phyloP scores from a whole-genome alignment of 2,888 invertebrate genomes.

The Tachina lurida region DNA sequence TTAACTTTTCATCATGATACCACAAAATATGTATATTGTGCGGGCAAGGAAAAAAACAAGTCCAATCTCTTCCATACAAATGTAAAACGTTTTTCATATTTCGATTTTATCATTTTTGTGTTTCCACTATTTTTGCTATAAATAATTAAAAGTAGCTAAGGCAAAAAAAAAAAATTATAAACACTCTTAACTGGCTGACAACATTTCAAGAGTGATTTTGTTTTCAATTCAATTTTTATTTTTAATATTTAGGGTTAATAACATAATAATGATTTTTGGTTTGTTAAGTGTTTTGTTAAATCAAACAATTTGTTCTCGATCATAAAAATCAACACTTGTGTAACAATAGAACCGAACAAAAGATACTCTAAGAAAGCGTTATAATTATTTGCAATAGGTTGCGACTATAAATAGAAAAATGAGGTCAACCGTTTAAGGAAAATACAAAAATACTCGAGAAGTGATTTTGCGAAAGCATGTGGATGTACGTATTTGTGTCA shows the following conservation, averaged over 20 bases:
- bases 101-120: neutral
- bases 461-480: neutral
- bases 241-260: constrained; percentile 37
- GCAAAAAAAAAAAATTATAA: too few species aligned
- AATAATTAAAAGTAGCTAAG: neutral
- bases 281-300: constrained; percentile 33
- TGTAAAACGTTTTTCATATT: neutral
- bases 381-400: neutral
- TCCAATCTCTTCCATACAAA: neutral
- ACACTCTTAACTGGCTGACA: neutral
- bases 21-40: constrained; percentile 27
- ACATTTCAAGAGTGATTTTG: constrained; percentile 1
- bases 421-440: constrained; percentile 40
- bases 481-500: too few species aligned
- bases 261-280: constrained; percentile 18
- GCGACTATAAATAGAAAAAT: constrained; percentile 31
- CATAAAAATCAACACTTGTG: constrained; percentile 37
- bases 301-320: constrained; percentile 15
- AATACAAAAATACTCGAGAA: constrained; percentile 30
- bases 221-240: constrained; percentile 19
- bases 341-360: neutral
- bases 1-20: constrained; percentile 57
- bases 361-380: neutral
- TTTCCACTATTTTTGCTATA: neutral
- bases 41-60: constrained; percentile 2